Base-by-base conservation (phyloP, 2,113 vertebrate genomes). In the Larimichthys polyactis region DNA sequence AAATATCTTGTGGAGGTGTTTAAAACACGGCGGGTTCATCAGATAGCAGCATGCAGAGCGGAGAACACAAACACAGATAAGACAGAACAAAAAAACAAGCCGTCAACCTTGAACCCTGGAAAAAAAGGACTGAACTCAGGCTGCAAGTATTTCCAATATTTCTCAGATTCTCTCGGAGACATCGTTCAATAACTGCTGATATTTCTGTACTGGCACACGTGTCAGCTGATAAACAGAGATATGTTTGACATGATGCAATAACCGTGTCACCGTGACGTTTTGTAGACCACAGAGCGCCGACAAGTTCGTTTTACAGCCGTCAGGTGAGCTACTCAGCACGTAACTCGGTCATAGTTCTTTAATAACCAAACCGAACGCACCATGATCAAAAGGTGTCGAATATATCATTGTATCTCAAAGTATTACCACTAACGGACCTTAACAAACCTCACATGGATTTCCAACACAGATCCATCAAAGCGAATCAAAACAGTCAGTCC, bases 31-130 rank as follows among this genome's bases (percentile, higher is more conserved):
- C 14, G 14, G 7, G 14, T 63, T 64, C 48, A 70, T 75, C 57
- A 70, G 80, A 76, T n/a, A 58, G 27, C 58, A 20, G 49, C 52
- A 59, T 1, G n/a, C 14, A 3, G 10, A 32, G 70, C 5, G 57
- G 6, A 8, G 15, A 22, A 29, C 10, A 67, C 12, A 59, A 57
- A 72, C 24, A 43, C 2, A 43, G 71, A 69, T 68, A 60, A 75
- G 51, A 46, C 20, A 2, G 10, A 5, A 9, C 10, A 5, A 5
- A 7, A 73, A 64, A 46, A 19, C 43, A n/a, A 43, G 15, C 19
- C n/a, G 40, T 46, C 63, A n/a, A 63, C 79, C 72, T 76, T 76
- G 66, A 65, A 64, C 48, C 4, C 12, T 43, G 16, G 6, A 27
- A 27, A 27, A 48, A 7, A 16, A 51, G 8, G 17, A 44, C 1